These are phyloP conservation scores for Meandrusa payeni DNA, from an alignment of 2,888 invertebrate genomes.

Conservation along the genomic window DNA sequence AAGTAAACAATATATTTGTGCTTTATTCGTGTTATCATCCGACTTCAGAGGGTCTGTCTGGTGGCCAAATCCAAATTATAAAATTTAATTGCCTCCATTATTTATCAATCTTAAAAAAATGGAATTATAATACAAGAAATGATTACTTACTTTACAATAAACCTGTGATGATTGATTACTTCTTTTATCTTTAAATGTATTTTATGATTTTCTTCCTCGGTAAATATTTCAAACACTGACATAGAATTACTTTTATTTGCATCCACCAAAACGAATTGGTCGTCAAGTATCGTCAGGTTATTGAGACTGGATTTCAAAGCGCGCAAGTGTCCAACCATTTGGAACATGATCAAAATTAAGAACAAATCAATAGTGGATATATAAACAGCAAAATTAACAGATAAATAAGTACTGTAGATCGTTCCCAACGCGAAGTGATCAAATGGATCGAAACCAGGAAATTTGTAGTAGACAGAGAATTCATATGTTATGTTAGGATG, in stretches of 20 bases:
- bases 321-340: slow-evolving; percentile 30
- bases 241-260: neutral
- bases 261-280: neutral
- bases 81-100: too few species aligned
- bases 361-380: slow-evolving; percentile 26
- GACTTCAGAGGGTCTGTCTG: too few species aligned
- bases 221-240: slow-evolving; percentile 17
- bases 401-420: slow-evolving; percentile 14
- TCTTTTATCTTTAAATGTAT: slow-evolving; percentile 10
- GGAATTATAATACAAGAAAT: neutral
- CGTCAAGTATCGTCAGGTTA: slow-evolving; percentile 3
- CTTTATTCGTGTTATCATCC: too few species aligned
- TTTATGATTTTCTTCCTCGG: slow-evolving; percentile 11
- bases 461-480: slow-evolving; percentile 22
- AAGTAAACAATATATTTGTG: too few species aligned
- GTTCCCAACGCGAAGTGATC: slow-evolving; percentile 23
- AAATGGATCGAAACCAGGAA: slow-evolving; percentile 24
- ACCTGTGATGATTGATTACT: slow-evolving; percentile 18
- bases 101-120: too few species aligned
- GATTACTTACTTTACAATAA: slow-evolving; percentile 17
- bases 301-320: slow-evolving; percentile 24
- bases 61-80: too few species aligned
- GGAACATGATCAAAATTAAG: slow-evolving; percentile 26
- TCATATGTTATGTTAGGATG: slow-evolving; percentile 18
- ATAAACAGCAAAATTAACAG: slow-evolving; percentile 12